phyloP scores from a whole-genome alignment of 1,140 invertebrate genomes.

The Coelopa frigida region DNA sequence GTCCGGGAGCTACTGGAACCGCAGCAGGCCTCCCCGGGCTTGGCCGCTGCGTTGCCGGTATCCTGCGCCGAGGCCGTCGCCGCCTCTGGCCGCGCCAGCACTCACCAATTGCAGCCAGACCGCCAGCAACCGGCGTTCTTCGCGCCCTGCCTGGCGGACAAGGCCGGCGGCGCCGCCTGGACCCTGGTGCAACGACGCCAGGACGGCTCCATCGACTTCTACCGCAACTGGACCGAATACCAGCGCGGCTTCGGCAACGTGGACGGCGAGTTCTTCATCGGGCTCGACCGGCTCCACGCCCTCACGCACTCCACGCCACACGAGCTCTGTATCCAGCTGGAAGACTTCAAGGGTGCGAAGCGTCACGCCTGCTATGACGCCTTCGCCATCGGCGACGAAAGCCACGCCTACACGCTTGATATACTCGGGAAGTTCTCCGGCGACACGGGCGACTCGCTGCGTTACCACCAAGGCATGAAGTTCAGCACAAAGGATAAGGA shows the following conservation, averaged over 20 bases:
- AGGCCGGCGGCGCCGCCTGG: constrained; percentile 28
- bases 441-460: constrained; percentile 25
- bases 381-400: constrained; percentile 26
- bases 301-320: constrained; percentile 47
- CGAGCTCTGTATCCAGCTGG: constrained; percentile 23
- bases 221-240: constrained; percentile 28
- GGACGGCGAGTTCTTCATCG: constrained; percentile 24
- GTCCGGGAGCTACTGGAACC: too few species aligned
- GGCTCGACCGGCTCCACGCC: constrained; percentile 25
- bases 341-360: constrained; percentile 23
- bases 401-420: constrained; percentile 25
- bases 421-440: constrained; percentile 24
- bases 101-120: too few species aligned
- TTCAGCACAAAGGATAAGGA: constrained; percentile 25
- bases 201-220: constrained; percentile 25
- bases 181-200: constrained; percentile 20
- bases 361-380: constrained; percentile 25
- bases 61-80: too few species aligned
- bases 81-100: too few species aligned
- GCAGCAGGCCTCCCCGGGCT: too few species aligned
- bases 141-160: constrained; percentile 52
- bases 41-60: too few species aligned
- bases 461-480: constrained; percentile 24
- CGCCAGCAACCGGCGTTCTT: too few species aligned
- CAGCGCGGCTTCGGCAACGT: constrained; percentile 23